Evolutionary conservation across 2,113 vertebrate genomes (phyloP).

Genomic region (Grallaria varia): DNA sequence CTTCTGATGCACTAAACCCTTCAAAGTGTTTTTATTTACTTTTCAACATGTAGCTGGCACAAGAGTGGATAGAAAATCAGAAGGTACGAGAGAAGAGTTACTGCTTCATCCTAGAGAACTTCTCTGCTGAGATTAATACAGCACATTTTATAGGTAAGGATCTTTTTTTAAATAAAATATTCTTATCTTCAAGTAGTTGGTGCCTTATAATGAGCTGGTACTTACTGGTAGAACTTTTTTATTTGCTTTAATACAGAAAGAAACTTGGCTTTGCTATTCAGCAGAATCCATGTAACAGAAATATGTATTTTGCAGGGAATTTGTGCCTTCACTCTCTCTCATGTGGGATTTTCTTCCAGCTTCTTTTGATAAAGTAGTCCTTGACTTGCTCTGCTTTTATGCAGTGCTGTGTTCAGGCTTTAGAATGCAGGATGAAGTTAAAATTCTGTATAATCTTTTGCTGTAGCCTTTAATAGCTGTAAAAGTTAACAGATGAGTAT

Average conservation of each 20-base stretch:
- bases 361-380: background rate
- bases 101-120: constrained; percentile 66
- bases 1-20: background rate
- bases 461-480: background rate
- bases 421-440: background rate
- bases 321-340: background rate
- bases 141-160: constrained; percentile 74
- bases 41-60: constrained; percentile 67
- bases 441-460: background rate
- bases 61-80: constrained; percentile 73
- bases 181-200: background rate
- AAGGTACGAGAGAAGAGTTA: constrained; percentile 49
- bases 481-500: background rate
- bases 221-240: background rate
- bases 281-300: background rate
- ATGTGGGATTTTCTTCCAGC: background rate
- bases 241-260: background rate
- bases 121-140: constrained; percentile 60
- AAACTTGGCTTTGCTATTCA: background rate
- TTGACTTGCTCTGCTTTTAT: background rate
- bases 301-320: background rate
- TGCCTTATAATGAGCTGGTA: background rate
- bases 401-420: background rate
- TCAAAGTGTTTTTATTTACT: constrained; percentile 1
- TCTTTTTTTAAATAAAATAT: background rate